These are phyloP conservation scores for Cuculus canorus DNA, from an alignment of 2,797 vertebrate species.

Conservation along the genomic window DNA sequence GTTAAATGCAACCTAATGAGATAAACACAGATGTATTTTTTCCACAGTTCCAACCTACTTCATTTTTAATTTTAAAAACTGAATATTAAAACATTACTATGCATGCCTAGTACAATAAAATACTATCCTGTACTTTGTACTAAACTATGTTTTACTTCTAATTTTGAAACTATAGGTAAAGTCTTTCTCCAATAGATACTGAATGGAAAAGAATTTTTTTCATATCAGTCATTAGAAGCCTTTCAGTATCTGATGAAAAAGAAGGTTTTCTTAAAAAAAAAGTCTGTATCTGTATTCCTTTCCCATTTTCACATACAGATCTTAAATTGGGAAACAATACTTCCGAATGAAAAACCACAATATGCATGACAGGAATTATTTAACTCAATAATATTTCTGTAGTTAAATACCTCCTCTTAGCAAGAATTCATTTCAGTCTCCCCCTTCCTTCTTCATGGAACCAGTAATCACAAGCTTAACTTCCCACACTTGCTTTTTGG, in stretches of 20 bases:
- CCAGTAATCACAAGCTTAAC: slow-evolving; percentile 7
- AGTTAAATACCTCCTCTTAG: not conserved
- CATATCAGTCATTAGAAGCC: not conserved
- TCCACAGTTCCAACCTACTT: not conserved
- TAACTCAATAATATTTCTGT: slow-evolving; percentile 10
- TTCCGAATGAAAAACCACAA: slow-evolving; percentile 32
- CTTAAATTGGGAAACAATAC: not conserved
- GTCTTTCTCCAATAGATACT: not conserved
- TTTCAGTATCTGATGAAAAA: not conserved
- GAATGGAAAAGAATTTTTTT: not conserved
- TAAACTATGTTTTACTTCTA: not conserved
- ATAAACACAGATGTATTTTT: not conserved
- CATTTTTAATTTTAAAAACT: not conserved
- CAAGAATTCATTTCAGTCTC: slow-evolving; percentile 15
- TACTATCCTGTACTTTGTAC: not conserved
- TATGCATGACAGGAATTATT: not conserved
- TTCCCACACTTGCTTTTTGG: not conserved
- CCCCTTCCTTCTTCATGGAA: not conserved
- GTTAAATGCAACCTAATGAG: not conserved
- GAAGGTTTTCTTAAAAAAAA: not conserved
- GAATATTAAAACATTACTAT: not conserved
- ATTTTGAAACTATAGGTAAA: not conserved
- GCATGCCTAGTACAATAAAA: not conserved
- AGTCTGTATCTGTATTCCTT: not conserved
- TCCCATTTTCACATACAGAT: not conserved